These are phyloP conservation scores for Lypha dubia DNA, from an alignment of 2,888 invertebrate species.

Conservation along the genomic window DNA sequence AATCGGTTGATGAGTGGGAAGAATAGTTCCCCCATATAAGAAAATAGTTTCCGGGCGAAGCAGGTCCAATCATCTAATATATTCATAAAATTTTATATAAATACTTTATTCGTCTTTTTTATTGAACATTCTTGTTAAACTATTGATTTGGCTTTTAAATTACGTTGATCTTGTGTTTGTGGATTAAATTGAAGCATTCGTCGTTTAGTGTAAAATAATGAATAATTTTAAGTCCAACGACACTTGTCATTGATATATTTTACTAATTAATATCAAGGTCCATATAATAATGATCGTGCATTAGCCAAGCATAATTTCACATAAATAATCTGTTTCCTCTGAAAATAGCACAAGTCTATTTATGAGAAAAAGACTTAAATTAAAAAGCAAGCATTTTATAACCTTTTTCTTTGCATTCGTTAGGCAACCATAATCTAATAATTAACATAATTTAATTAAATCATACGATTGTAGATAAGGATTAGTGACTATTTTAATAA, in stretches of 20 bases:
- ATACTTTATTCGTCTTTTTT: not conserved
- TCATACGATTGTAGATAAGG: too few species aligned
- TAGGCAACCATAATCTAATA: too few species aligned
- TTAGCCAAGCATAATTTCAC: not conserved
- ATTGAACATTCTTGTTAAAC: too few species aligned
- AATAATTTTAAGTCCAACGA: not conserved
- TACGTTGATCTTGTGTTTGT: not conserved
- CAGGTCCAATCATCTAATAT: too few species aligned
- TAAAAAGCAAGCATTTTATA: too few species aligned
- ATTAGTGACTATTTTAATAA: too few species aligned
- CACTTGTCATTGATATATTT: conserved; percentile 13
- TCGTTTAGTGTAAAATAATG: not conserved
- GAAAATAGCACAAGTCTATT: not conserved
- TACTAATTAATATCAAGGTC: conserved; percentile 34
- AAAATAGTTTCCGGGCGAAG: too few species aligned
- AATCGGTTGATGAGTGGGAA: too few species aligned
- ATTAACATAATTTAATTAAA: too few species aligned
- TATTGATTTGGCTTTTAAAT: not conserved
- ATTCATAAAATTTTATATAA: too few species aligned
- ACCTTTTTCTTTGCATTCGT: too few species aligned
- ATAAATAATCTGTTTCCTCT: not conserved
- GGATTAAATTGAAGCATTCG: not conserved
- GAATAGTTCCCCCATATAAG: too few species aligned
- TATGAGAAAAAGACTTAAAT: not conserved
- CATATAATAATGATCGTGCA: conserved; percentile 8